Evolutionary conservation across 2,888 invertebrate genomes (phyloP), one percentile per base, ranked within the genome.

Genomic region (Tipula helvola): DNA sequence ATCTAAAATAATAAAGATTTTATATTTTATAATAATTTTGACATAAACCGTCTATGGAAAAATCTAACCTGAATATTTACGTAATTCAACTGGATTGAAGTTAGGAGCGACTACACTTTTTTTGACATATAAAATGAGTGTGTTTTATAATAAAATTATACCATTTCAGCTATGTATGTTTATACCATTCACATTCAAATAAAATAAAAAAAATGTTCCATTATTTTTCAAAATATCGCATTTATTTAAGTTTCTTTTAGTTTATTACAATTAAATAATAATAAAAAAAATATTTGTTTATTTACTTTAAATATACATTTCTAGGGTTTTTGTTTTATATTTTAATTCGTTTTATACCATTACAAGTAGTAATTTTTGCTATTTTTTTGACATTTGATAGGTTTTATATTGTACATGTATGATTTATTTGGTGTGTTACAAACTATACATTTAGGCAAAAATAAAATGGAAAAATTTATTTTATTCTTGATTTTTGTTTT

Each of bases 61-160:
- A 85, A 16, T 18, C 41, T 85, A 85, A 85, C 85, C 85, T 85
- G 39, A 85, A 85, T 42, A 28, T 85, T 85, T 85, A 85, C 85
- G 85, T 85, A 85, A 85, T 85, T 85, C 42, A 0, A 85, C 2
- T 85, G 18, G 28, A 3, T 10, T 85, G 85, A 85, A 86, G 36
- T 39, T 41, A 16, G 83, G 5, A 28, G 18, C 41, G 41, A 52
- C 7, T n/a, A 7, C 7, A 7, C 7, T 16, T n/a, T 83, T n/a
- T 84, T 84, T 84, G 84, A 84, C 84, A 41, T 13, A 39, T 39
- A n/a, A 84, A 84, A 84, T 84, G 84, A 39, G 84, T 39, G 41
- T n/a, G 84, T 84, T 84, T 84, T 71, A 28, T 18, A 1, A n/a
- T 16, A n/a, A 52, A 52, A 39, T 39, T 39, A 39, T 7, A 39